A percentile compares a stretch with the other conserved stretches of the same genome.
Evolutionary conservation across 2,113 vertebrate species (phyloP).

Genomic region (Ailurus styani): DNA sequence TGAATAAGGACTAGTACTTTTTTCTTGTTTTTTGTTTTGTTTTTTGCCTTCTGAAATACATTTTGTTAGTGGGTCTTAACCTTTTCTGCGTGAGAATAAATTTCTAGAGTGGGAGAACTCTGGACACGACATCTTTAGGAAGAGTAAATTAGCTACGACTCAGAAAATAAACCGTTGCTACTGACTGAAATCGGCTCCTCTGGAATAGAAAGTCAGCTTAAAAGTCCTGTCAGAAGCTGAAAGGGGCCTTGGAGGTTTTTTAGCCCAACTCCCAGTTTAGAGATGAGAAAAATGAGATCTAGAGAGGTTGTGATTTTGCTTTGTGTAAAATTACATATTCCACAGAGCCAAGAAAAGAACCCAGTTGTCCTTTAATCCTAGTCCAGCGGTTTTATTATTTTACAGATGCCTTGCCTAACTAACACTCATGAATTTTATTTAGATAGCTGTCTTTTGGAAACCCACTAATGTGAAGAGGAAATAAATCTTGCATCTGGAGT

Average conservation of each 20-base stretch:
- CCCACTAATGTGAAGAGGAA: background rate
- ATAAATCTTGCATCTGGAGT: background rate
- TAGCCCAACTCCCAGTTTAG: background rate
- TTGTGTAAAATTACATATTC: constrained; percentile 64
- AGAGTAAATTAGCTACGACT: background rate
- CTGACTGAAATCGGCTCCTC: background rate
- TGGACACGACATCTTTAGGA: background rate
- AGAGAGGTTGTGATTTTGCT: constrained; percentile 49
- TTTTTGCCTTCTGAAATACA: background rate
- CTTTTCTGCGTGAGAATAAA: background rate
- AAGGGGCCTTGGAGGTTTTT: background rate
- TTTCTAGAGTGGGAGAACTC: background rate
- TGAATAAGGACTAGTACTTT: background rate
- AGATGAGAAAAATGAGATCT: constrained; percentile 12
- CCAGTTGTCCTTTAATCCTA: constrained; percentile 52
- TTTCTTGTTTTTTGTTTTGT: background rate
- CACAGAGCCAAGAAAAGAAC: constrained; percentile 53
- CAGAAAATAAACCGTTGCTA: constrained; percentile 19
- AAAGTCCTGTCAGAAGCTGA: background rate
- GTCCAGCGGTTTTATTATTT: constrained; percentile 52
- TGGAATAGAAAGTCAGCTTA: background rate
- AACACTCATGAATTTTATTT: constrained; percentile 47
- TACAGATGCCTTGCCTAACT: constrained; percentile 54
- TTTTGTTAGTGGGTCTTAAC: background rate
- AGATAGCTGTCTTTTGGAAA: constrained; percentile 38